Evolutionary conservation across 2,888 invertebrate genomes (phyloP).

Genomic region (Trypoxylon attenuatum): DNA sequence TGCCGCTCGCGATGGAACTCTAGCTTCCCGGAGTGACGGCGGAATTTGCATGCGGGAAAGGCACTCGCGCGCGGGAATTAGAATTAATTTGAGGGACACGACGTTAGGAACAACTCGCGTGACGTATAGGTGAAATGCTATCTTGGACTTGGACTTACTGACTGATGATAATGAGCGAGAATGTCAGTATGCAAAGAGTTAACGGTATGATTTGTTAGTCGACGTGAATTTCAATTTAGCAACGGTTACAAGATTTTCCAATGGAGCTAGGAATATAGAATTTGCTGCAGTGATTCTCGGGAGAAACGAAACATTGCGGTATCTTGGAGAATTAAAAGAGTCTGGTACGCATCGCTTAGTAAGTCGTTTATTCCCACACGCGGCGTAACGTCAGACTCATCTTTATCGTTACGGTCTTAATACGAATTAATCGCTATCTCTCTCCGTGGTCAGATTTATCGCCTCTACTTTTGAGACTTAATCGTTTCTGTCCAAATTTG

Average conservation of each 20-base stretch:
- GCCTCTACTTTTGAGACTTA: no score
- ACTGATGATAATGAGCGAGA: constrained; percentile 37
- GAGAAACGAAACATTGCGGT: no score
- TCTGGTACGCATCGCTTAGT: no score
- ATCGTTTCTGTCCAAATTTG: no score
- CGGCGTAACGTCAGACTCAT: no score
- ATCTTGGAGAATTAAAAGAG: no score
- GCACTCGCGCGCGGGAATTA: constrained; percentile 12
- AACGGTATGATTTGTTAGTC: constrained; percentile 21
- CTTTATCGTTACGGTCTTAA: no score
- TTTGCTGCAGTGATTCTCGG: no score
- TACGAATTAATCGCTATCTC: no score
- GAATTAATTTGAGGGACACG: constrained; percentile 38
- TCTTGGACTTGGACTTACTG: constrained; percentile 10
- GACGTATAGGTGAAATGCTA: constrained; percentile 39
- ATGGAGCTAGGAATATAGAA: constrained; percentile 5
- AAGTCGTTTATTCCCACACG: no score
- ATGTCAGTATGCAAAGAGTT: constrained; percentile 19
- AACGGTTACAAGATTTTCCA: constrained; percentile 16
- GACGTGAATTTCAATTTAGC: constrained; percentile 8
- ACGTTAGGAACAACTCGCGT: constrained; percentile 24
- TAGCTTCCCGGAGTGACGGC: neutral
- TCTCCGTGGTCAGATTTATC: no score
- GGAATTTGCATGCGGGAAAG: constrained; percentile 5
- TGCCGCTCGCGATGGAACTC: neutral